A percentile compares a stretch with the other conserved stretches of the same genome.
Conservation (phyloP, 2,888 invertebrate genomes). For the Syrphus vitripennis region DNA sequence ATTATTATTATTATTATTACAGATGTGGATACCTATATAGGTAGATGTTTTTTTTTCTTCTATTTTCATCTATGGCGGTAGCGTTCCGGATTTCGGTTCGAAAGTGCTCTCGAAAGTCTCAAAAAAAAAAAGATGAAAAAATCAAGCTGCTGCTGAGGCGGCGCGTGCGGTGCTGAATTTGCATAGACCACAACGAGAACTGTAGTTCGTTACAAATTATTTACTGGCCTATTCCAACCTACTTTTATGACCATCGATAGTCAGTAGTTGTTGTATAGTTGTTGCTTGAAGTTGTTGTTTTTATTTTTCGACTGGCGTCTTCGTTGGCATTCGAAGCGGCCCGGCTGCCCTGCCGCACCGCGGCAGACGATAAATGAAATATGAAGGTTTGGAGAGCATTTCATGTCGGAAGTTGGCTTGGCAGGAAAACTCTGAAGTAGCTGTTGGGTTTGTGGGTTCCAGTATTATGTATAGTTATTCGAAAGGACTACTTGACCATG, state of each 20-base stretch:
- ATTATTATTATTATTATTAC: slow-evolving; percentile 63
- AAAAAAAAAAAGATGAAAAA: background rate
- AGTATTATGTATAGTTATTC: background rate
- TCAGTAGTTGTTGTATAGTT: slow-evolving; percentile 1
- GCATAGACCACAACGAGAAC: slow-evolving; percentile 60
- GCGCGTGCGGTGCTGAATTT: slow-evolving; percentile 68
- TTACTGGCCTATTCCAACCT: slow-evolving; percentile 25
- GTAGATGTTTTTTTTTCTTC: background rate
- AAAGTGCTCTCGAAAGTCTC: slow-evolving; percentile 58
- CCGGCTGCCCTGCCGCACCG: too few species aligned
- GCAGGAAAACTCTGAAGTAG: slow-evolving; percentile 51
- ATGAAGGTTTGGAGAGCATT: slow-evolving; percentile 68
- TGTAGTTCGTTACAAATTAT: slow-evolving; percentile 54
- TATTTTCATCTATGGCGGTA: slow-evolving; percentile 16
- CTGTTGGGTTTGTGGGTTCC: slow-evolving; percentile 34
- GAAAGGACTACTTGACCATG: slow-evolving; percentile 45
- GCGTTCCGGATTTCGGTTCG: slow-evolving; percentile 50
- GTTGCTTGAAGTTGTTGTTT: slow-evolving; percentile 16
- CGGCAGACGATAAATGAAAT: slow-evolving; percentile 66
- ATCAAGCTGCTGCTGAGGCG: slow-evolving; percentile 14
- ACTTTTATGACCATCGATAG: slow-evolving; percentile 26
- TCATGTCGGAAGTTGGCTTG: slow-evolving; percentile 67
- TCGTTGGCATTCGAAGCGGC: slow-evolving; percentile 33
- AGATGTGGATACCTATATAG: slow-evolving; percentile 26
- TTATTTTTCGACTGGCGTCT: slow-evolving; percentile 18